Evolutionary conservation across 2,797 vertebrate genomes (phyloP), one percentile per base, ranked within the genome.

Genomic region (Sebastes variabilis): DNA sequence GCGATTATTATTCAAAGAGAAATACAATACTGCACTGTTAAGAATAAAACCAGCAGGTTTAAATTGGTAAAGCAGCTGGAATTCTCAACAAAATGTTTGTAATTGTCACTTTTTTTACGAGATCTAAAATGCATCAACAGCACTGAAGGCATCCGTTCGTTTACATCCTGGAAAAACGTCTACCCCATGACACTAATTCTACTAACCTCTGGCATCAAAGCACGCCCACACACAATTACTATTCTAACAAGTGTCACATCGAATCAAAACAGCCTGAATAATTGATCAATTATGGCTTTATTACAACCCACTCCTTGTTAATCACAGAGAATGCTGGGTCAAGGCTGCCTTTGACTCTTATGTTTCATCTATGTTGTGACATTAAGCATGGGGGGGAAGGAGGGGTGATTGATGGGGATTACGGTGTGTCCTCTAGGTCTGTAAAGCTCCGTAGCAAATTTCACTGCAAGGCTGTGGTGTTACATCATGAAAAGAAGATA

Each of bases 251-350:
- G 69, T 59, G 79, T 66, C 77, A 79, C 55, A 76, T 78, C 66
- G 70, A 80, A 86, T 86, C 30, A 76, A 78, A 81, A 81, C 27
- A 5, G 30, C 69, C 25, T 32, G 65, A 84, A 89, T 81, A 90
- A 92, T 86, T 69, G 78, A 89, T 87, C 80, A 84, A 75, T 89
- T 77, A 83, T 71, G 72, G 67, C 73, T 82, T 73, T 8, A 80
- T 87, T 81, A 60, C 32, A 27, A 22, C 65, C 66, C 46, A 75
- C 34, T 71, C 81, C 76, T 72, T 72, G 75, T 46, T 76, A 80
- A 81, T 71, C 38, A 75, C 38, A 66, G 65, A 66, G 61, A 82
- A 49, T n/a, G 58, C 22, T 29, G 72, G 74, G 55, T 80, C 20
- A 67, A 69, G 74, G 68, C 66, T 16, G 67, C 70, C 75, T 81